Base-by-base conservation (phyloP, 1,140 invertebrate species). In the Samia ricini region DNA sequence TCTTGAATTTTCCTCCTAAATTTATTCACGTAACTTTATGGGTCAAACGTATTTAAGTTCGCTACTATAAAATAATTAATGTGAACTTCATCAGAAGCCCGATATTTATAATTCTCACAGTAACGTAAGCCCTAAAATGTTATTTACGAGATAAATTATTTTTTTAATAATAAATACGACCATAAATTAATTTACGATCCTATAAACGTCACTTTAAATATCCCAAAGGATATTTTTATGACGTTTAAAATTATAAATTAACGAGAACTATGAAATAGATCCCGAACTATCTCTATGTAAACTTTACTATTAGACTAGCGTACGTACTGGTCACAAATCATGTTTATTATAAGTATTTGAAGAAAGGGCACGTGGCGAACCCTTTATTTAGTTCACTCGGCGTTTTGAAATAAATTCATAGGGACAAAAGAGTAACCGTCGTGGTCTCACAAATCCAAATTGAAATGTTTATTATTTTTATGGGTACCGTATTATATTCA, bases 271-370 rank as follows among this genome's bases (percentile, higher is more conserved):
- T 49, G 42, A 59, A 59, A 59, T 59, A 59, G 57, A 63, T 64
- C 69, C 62, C 51, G 68, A 67, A 67, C 56, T 74, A 71, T 72
- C 68, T 60, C 63, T 63, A 42, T 52, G 63, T 61, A 64, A 74
- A 60, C 50, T 66, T 55, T 50, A 62, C 57, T 68, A 71, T 69
- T 49, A 23, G 20, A 72, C 74, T 65, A 71, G 76, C 72, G 72
- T n/a, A 76, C 72, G 64, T 74, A 72, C 72, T 66, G 63, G 80
- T 74, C 74, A 76, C 68, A 77, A 76, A 76, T 81, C 72, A 79
- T 60, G 78, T 23, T 59, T 12, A 59, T 18, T 59, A 21, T 50
- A 42, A 59, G 49, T 59, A 42, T 49, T 59, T 22, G 20, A 48
- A 42, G 8, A 21, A 56, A 29, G 61, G 61, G 24, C 74, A 68